Percentiles rank a stretch among this genome's conserved stretches.
Evolutionary conservation across 2,888 invertebrate genomes (phyloP).

Genomic region (Cerastoderma edule): DNA sequence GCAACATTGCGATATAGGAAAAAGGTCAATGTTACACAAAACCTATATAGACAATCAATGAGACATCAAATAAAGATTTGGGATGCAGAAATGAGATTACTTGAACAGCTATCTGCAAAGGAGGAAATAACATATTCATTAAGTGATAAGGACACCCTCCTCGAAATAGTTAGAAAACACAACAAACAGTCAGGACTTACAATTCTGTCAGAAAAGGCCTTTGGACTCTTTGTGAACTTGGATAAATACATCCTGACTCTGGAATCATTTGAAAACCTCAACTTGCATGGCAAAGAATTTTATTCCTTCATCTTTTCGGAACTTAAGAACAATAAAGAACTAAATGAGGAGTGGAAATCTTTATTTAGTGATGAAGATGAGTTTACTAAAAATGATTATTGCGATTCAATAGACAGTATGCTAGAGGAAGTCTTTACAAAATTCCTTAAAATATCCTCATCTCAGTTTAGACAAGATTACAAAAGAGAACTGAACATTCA

Average conservation of each 20-base stretch:
- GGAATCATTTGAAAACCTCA: background rate
- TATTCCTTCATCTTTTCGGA: no score
- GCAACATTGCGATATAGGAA: conserved; percentile 20
- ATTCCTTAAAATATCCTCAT: no score
- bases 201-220: background rate
- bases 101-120: background rate
- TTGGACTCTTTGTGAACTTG: background rate
- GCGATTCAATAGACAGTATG: no score
- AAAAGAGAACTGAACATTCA: no score
- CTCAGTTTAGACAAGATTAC: no score
- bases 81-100: background rate
- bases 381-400: no score
- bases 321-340: no score
- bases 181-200: background rate
- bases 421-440: no score
- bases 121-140: background rate
- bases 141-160: background rate
- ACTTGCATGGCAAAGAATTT: background rate
- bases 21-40: conserved; percentile 12
- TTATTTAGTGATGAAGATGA: no score
- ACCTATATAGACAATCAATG: background rate
- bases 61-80: background rate
- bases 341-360: no score
- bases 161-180: background rate
- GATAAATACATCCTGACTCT: background rate